Conservation (phyloP, 2,797 vertebrate species). For the Falco berigora region DNA sequence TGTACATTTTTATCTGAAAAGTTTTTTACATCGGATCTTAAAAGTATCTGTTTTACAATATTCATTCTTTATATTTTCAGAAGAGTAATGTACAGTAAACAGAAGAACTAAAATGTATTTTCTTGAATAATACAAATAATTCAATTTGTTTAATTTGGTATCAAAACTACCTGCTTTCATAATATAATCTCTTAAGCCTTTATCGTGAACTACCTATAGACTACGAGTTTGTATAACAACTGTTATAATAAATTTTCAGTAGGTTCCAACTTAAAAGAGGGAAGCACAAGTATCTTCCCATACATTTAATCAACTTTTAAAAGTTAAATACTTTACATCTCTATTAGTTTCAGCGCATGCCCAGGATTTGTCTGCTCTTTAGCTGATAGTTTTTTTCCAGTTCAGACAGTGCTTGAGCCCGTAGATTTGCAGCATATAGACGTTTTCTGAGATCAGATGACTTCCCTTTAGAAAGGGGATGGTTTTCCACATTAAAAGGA, state of each 20-base stretch:
- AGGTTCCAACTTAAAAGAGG: neutral
- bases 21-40: neutral
- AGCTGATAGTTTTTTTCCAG: conserved; percentile 79
- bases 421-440: conserved; percentile 79
- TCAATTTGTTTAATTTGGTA: neutral
- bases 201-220: neutral
- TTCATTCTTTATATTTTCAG: neutral
- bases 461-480: conserved; percentile 27
- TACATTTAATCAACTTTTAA: neutral
- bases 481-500: conserved; percentile 46
- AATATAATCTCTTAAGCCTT: neutral
- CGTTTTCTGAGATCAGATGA: conserved; percentile 76
- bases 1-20: neutral
- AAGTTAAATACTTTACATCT: neutral
- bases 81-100: neutral
- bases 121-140: neutral
- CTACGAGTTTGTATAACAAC: neutral
- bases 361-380: conserved; percentile 84
- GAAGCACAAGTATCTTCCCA: neutral
- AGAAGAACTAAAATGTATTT: neutral
- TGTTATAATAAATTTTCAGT: neutral
- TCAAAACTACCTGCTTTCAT: neutral
- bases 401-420: conserved; percentile 76
- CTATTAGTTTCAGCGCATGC: conserved; percentile 77
- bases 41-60: neutral